Evolutionary conservation across 2,888 invertebrate species (phyloP), one percentile per base, ranked within the genome.

Genomic region (Thumatha senex): DNA sequence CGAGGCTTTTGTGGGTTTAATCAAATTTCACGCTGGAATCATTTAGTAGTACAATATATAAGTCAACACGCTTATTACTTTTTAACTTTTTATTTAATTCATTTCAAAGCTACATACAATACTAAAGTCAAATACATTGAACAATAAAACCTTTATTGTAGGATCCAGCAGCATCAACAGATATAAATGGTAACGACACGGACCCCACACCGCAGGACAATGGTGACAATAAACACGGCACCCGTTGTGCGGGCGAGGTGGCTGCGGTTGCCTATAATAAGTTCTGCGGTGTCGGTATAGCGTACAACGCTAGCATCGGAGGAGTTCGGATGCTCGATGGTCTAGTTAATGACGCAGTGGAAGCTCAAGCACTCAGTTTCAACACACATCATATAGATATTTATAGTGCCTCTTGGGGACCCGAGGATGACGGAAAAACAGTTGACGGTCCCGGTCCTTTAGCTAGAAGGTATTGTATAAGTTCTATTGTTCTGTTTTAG

Each of bases 201-300:
- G 99, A 99, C 91, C 99, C 99, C 36, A 98, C 97, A 93, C 99
- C 99, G 12, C 96, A 98, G 85, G 98, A 98, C 92, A 98, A 98
- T 90, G 98, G 98, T 34, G 98, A 99, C 89, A 99, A 99, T 93
- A 99, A 99, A 93, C 99, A 99, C 84, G 99, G 99, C 40, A 99
- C 99, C 57, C 93, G 99, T 67, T 99, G 99, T 85, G 99, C 99
- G 18, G 99, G 99, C 24, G 99, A 99, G 92, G 99, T 99, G 9
- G 98, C 99, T 35, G 99, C 98, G 61, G 95, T 97, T 54, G 99
- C 99, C 45, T 98, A 97, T 88, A 99, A 99, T 90, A 95, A 95
- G 78, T 96, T 96, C 77, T 99, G 99, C 84, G 99, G 99, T 35
- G 98, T 99, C 42, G 99, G 99, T 42, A 96, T 99, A 51, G 99